Conservation (phyloP, 2,888 invertebrate species). For the Drosophila robusta region DNA sequence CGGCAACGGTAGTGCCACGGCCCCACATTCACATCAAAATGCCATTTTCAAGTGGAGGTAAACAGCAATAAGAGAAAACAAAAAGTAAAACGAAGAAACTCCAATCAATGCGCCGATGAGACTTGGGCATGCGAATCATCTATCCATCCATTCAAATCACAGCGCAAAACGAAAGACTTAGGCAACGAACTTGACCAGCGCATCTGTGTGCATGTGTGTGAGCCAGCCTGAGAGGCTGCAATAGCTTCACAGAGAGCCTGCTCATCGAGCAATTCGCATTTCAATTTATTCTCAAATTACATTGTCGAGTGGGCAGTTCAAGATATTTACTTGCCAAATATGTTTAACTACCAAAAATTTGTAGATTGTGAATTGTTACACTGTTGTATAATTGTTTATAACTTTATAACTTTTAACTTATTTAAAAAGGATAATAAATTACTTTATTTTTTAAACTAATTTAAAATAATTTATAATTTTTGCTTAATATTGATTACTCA, state of each 20-base stretch:
- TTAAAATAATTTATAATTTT: too few relatives aligned
- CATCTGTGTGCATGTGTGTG: neutral
- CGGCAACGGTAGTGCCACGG: constrained; percentile 55
- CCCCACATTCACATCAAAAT: constrained; percentile 61
- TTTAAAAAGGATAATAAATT: too few relatives aligned
- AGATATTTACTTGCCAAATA: constrained; percentile 10
- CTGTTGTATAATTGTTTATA: too few relatives aligned
- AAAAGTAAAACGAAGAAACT: constrained; percentile 21
- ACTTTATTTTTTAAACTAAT: too few relatives aligned
- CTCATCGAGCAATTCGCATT: constrained; percentile 23
- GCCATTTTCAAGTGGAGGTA: constrained; percentile 58
- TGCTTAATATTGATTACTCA: too few relatives aligned
- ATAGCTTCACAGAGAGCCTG: neutral
- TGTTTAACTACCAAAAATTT: too few relatives aligned
- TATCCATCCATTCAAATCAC: constrained; percentile 59
- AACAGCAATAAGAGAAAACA: constrained; percentile 34
- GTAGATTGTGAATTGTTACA: too few relatives aligned
- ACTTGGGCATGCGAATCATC: constrained; percentile 54
- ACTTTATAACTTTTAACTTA: too few relatives aligned
- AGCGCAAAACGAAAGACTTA: constrained; percentile 69
- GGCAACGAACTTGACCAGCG: constrained; percentile 60
- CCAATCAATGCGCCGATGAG: constrained; percentile 60
- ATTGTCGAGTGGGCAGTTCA: constrained; percentile 32
- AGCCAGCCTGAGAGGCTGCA: neutral
- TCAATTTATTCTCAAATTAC: constrained; percentile 40